Conservation (phyloP, 1,140 invertebrate genomes). For the Goniozus legneri region DNA sequence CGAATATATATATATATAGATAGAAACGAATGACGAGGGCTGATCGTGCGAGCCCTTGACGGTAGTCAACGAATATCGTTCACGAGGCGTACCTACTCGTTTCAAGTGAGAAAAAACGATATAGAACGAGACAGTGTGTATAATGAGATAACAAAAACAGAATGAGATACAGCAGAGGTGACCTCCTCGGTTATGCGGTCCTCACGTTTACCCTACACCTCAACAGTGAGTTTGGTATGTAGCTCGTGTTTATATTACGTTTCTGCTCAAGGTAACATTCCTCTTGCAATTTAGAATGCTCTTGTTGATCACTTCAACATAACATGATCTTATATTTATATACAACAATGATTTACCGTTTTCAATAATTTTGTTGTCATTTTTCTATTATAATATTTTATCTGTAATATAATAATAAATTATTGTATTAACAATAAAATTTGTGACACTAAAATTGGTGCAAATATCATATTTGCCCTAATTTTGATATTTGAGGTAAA, state of each 20-base stretch:
- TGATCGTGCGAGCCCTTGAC: too few relatives aligned
- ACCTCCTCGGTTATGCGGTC: constrained; percentile 50
- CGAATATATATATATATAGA: too few relatives aligned
- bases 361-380: background rate
- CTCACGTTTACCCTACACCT: constrained; percentile 46
- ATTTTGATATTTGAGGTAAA: background rate
- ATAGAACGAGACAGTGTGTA: constrained; percentile 23
- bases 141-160: constrained; percentile 54
- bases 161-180: constrained; percentile 51
- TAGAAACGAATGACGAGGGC: too few relatives aligned
- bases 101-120: too few relatives aligned
- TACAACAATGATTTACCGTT: background rate
- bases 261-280: background rate
- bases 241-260: constrained; percentile 1
- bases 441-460: background rate
- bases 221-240: constrained; percentile 33
- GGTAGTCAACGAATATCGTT: too few relatives aligned
- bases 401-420: constrained; percentile 6
- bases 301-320: background rate
- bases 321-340: background rate
- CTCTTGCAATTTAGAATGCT: too few relatives aligned
- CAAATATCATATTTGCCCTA: background rate
- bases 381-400: background rate
- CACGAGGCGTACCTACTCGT: too few relatives aligned
- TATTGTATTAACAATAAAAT: constrained; percentile 1